A percentile compares a stretch with the other conserved stretches of the same genome.
These are phyloP conservation scores for Pogonocherus hispidulus DNA, from an alignment of 2,888 invertebrate genomes.

Conservation along the genomic window DNA sequence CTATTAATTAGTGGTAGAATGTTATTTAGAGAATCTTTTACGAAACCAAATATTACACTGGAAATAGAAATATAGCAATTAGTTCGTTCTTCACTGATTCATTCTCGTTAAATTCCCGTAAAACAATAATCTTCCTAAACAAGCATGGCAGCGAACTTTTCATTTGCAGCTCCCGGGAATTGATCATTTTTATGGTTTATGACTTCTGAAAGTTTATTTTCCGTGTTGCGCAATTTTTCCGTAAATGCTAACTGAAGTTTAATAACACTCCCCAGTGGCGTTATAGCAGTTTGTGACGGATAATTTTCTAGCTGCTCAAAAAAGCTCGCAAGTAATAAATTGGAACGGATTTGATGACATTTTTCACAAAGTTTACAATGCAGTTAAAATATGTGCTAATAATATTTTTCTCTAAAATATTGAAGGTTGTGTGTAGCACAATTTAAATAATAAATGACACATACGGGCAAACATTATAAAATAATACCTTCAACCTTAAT, in stretches of 20 bases:
- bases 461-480: no score
- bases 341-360: constrained; percentile 1
- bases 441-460: no score
- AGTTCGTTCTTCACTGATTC: background rate
- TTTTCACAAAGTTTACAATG: background rate
- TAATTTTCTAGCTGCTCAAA: background rate
- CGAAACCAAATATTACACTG: no score
- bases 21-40: no score
- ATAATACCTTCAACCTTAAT: no score
- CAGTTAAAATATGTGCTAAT: background rate
- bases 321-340: background rate
- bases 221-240: constrained; percentile 26
- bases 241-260: constrained; percentile 35
- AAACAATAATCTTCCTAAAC: background rate
- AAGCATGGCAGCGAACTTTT: constrained; percentile 11
- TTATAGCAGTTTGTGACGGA: background rate
- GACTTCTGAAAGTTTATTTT: constrained; percentile 39
- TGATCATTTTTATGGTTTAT: constrained; percentile 32
- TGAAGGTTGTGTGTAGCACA: no score
- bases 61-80: background rate
- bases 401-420: no score
- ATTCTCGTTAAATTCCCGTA: background rate
- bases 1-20: no score
- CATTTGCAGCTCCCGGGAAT: constrained; percentile 19
- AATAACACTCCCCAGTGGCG: constrained; percentile 25